Conservation (phyloP, 23 tunicate genomes). For the Oikopleura dioica region DNA sequence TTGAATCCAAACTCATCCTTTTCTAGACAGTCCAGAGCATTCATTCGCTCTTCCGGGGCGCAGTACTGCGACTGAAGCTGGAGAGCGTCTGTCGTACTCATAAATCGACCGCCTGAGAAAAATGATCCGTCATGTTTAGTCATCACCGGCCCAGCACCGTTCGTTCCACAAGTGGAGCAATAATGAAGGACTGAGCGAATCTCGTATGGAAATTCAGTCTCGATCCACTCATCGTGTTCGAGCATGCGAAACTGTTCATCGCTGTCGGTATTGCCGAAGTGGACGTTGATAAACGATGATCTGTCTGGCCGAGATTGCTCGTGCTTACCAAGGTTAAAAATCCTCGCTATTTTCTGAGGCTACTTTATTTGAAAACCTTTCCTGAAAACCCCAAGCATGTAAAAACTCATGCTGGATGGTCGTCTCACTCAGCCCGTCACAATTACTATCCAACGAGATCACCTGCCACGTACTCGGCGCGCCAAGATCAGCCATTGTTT, state of each 20-base stretch:
- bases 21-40: not conserved
- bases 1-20: not conserved
- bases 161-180: slow-evolving; percentile 9
- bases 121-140: not conserved
- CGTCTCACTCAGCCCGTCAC: not conserved
- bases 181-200: not conserved
- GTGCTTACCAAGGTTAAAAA: not conserved
- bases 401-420: not conserved
- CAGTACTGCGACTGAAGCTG: not conserved
- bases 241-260: not conserved
- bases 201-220: not conserved
- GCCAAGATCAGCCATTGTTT: not conserved
- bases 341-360: not conserved
- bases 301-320: not conserved
- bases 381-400: slow-evolving; percentile 3
- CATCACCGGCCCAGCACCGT: not conserved
- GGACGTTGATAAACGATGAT: not conserved
- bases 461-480: not conserved
- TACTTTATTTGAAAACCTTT: not conserved
- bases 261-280: not conserved
- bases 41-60: not conserved
- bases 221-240: not conserved
- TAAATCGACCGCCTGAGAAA: not conserved
- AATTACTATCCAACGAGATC: not conserved
- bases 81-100: not conserved